A percentile compares a stretch with the other conserved stretches of the same genome.
Evolutionary conservation across 1,140 invertebrate genomes (phyloP).

Genomic region (Panulirus ornatus): DNA sequence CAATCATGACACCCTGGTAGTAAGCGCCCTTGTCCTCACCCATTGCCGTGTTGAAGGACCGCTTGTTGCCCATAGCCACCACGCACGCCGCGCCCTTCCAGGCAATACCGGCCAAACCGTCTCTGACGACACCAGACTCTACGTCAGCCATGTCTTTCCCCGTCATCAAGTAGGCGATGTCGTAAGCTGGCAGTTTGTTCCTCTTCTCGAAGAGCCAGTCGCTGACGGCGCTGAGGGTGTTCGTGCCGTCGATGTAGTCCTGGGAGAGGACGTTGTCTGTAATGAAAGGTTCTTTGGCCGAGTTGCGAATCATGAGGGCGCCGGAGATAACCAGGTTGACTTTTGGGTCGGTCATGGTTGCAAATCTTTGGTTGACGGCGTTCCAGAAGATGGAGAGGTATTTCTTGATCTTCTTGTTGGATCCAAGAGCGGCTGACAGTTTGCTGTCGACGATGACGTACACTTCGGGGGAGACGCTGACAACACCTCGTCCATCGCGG

Average conservation of each 20-base stretch:
- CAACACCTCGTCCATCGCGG: neutral
- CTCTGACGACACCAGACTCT: slow-evolving; percentile 44
- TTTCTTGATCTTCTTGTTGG: slow-evolving; percentile 57
- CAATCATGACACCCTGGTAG: slow-evolving; percentile 74
- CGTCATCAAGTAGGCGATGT: slow-evolving; percentile 70
- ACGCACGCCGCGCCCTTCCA: slow-evolving; percentile 61
- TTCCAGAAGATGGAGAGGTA: slow-evolving; percentile 75
- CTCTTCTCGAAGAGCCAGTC: slow-evolving; percentile 70
- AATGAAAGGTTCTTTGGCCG: slow-evolving; percentile 68
- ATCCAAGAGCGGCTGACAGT: slow-evolving; percentile 54
- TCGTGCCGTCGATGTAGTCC: slow-evolving; percentile 55
- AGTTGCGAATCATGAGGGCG: slow-evolving; percentile 49
- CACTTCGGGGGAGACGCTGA: slow-evolving; percentile 65
- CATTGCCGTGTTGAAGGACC: slow-evolving; percentile 67
- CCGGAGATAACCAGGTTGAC: slow-evolving; percentile 70
- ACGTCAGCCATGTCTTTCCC: slow-evolving; percentile 62
- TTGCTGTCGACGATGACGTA: slow-evolving; percentile 74
- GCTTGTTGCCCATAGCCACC: neutral
- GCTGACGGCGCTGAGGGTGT: slow-evolving; percentile 57
- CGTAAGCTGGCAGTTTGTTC: slow-evolving; percentile 38
- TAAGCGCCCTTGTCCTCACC: slow-evolving; percentile 74
- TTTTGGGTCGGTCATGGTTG: slow-evolving; percentile 70
- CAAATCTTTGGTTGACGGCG: slow-evolving; percentile 73
- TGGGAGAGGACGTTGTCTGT: slow-evolving; percentile 50
- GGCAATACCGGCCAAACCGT: slow-evolving; percentile 43